phyloP scores from a whole-genome alignment of 2,888 invertebrate genomes.

The Hedya salicella region DNA sequence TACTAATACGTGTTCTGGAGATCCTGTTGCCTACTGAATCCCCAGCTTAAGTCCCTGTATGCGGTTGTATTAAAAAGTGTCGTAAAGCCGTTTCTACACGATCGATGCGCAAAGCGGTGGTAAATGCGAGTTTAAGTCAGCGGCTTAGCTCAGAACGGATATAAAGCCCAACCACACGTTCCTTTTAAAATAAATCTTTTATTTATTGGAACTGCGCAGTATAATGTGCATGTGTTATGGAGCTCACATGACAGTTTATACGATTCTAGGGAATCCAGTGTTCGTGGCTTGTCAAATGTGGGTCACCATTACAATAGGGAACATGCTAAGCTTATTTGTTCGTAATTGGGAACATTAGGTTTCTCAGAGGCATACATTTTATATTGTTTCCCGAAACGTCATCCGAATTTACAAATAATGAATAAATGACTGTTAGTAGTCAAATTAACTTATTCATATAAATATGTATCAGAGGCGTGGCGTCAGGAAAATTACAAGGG shows the following conservation, averaged over 20 bases:
- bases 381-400: too few species aligned
- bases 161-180: slow-evolving; percentile 35
- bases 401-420: too few species aligned
- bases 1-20: too few species aligned
- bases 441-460: too few species aligned
- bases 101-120: slow-evolving; percentile 38
- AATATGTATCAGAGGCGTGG: too few species aligned
- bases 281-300: not conserved
- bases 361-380: too few species aligned
- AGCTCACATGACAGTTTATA: not conserved
- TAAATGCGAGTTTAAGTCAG: slow-evolving; percentile 42
- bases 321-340: too few species aligned
- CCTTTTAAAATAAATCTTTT: slow-evolving; percentile 20
- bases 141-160: slow-evolving; percentile 31
- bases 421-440: too few species aligned
- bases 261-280: not conserved
- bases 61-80: slow-evolving; percentile 40
- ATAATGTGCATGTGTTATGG: slow-evolving; percentile 3
- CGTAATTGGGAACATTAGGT: too few species aligned
- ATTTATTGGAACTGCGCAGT: slow-evolving; percentile 16
- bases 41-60: slow-evolving; percentile 12
- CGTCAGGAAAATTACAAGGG: too few species aligned
- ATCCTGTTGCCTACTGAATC: not conserved
- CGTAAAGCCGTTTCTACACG: slow-evolving; percentile 38
- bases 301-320: too few species aligned